phyloP scores from a whole-genome alignment of 2,888 invertebrate genomes.

The Leptinotarsa juncta region DNA sequence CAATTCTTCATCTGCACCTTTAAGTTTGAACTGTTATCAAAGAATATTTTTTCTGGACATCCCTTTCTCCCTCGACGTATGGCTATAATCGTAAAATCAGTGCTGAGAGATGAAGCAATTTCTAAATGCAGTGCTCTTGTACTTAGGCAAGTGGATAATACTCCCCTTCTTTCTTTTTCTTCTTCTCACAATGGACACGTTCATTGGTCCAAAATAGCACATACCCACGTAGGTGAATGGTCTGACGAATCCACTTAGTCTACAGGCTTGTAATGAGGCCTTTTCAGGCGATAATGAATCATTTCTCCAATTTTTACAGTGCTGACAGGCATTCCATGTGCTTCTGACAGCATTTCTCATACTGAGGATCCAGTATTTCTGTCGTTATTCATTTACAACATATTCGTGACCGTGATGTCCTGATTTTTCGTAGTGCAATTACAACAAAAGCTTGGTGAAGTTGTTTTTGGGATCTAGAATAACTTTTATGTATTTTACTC shows the following conservation, averaged over 20 bases:
- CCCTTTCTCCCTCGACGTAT: too few relatives aligned
- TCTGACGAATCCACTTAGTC: not conserved
- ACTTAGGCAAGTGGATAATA: too few relatives aligned
- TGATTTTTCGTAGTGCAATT: not conserved
- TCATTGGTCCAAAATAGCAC: not conserved
- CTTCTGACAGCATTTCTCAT: not conserved
- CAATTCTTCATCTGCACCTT: too few relatives aligned
- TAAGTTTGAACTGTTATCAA: too few relatives aligned
- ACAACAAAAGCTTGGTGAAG: not conserved
- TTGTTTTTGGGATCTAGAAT: not conserved
- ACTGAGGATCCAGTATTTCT: not conserved
- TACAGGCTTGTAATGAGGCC: not conserved
- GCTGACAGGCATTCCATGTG: not conserved
- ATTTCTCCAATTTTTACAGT: not conserved
- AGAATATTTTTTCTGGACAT: too few relatives aligned
- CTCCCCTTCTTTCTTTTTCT: too few relatives aligned
- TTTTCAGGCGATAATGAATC: not conserved
- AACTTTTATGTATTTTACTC: too few relatives aligned
- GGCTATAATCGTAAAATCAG: too few relatives aligned
- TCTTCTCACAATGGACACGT: too few relatives aligned
- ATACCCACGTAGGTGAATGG: not conserved
- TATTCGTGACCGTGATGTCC: not conserved
- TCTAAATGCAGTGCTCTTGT: too few relatives aligned
- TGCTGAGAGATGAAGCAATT: too few relatives aligned
- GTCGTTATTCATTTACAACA: not conserved